Base-by-base conservation (phyloP, 92 coral and sea anemone genomes). In the Umimayanthus chanpuru region DNA sequence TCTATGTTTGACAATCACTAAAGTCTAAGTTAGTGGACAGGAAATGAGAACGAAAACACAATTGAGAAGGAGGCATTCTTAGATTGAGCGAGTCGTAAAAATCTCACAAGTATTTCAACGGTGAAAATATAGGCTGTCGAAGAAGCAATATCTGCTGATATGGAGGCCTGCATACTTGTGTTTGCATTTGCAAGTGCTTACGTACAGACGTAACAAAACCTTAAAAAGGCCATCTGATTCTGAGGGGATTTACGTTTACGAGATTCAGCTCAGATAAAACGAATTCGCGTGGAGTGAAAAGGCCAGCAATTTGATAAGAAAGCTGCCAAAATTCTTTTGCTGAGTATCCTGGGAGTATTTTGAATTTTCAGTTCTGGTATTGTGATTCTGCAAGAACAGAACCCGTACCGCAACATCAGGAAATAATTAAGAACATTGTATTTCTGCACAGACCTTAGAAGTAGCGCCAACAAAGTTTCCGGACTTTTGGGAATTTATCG, bases 171-270 rank as follows among this genome's bases (percentile, higher is more conserved):
- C 23, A 11, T 15, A 4, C 4, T 56, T 38, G 25, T 55, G 71
- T 80, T 80, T 56, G 84, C 39, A 80, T 80, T 50, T 55, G 26
- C 71, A 30, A 53, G 68, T 55, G 53, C 30, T 41, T 50, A 23
- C 61, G 83, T 26, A 39, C 71, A n/a, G 56, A 55, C 40, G 44
- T 15, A 80, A 80, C 67, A 30, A 28, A 56, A 5, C 68, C 66
- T 11, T 30, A 20, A 76, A 76, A 76, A 40, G 56, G 11, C 26
- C 30, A 53, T 55, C 67, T 36, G 9, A 61, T 61, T 21, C 25
- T 0, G 26, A 30, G 67, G 61, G 61, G 39, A 79, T 28, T 26
- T 47, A n/a, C 41, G 26, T 28, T 26, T 47, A n/a, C 41, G 26
- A 20, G 66, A 49, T 9, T 25, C 30, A 5, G 16, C 20, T 53